Conservation (phyloP, 2,888 invertebrate genomes). For the Toxonevra muliebris region DNA sequence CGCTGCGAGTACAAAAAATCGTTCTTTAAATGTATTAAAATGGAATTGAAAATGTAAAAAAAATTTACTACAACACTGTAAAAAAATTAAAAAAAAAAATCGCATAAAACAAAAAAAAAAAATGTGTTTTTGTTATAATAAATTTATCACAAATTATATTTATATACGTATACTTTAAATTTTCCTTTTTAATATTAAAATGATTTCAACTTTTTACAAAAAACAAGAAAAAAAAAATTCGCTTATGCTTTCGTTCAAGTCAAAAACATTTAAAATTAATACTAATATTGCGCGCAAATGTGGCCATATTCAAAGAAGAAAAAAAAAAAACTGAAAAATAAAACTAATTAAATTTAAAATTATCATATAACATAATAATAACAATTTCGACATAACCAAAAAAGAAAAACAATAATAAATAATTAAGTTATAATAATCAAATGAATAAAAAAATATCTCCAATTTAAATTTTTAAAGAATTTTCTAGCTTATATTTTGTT, state of each 20-base stretch:
- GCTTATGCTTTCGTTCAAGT: neutral
- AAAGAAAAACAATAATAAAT: constrained; percentile 19
- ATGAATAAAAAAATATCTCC: neutral
- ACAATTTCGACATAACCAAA: constrained; percentile 21
- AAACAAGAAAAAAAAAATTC: constrained; percentile 22
- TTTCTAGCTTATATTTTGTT: neutral
- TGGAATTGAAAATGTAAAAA: too few relatives aligned
- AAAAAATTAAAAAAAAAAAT: too few relatives aligned
- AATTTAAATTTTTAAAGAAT: too few relatives aligned
- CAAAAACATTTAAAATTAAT: constrained; percentile 29
- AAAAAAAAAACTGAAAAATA: too few relatives aligned
- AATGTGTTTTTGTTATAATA: neutral
- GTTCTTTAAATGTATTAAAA: too few relatives aligned
- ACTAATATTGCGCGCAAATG: constrained; percentile 47
- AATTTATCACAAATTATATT: constrained; percentile 6
- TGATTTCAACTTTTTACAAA: constrained; percentile 14
- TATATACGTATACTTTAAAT: neutral
- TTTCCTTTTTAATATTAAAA: neutral
- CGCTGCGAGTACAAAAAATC: too few relatives aligned
- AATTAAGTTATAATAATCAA: constrained; percentile 13
- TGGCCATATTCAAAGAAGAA: constrained; percentile 46
- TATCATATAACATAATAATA: constrained; percentile 12
- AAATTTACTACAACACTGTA: too few relatives aligned
- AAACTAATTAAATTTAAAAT: constrained; percentile 12
- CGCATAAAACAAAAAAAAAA: too few relatives aligned